Evolutionary conservation across 2,797 vertebrate genomes (phyloP).

Genomic region (Sebastes paucispinis): DNA sequence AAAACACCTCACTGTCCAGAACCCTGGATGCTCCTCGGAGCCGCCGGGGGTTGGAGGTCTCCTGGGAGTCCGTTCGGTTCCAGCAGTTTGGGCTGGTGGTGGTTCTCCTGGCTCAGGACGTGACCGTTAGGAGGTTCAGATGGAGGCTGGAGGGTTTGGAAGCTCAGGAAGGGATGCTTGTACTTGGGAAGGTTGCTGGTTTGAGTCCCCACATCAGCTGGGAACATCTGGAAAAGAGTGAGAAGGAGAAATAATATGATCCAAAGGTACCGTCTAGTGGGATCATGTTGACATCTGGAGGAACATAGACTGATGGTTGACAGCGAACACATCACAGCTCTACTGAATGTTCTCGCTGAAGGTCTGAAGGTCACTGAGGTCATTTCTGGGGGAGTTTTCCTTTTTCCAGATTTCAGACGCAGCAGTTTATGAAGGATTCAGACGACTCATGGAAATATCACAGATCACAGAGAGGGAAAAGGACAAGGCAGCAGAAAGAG

Average conservation of each 20-base stretch:
- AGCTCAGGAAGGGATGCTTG: neutral
- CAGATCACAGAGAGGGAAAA: neutral
- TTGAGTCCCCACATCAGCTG: slow-evolving; percentile 6
- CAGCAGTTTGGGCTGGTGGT: slow-evolving; percentile 15
- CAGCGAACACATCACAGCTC: too few relatives aligned
- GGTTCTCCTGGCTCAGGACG: slow-evolving; percentile 2
- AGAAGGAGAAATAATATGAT: neutral
- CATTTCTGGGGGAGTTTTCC: neutral
- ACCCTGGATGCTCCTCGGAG: slow-evolving; percentile 30
- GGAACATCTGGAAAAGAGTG: neutral
- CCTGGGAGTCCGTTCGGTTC: neutral
- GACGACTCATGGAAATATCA: neutral
- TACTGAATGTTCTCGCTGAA: too few relatives aligned
- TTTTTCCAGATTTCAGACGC: neutral
- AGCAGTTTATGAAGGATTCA: neutral
- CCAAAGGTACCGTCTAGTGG: neutral
- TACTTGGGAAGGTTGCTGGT: slow-evolving; percentile 24
- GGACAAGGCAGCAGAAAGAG: slow-evolving; percentile 2
- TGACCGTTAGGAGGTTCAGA: slow-evolving; percentile 14
- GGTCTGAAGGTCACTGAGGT: neutral
- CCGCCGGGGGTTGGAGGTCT: neutral
- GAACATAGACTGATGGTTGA: too few relatives aligned
- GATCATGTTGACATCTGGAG: neutral
- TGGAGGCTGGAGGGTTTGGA: slow-evolving; percentile 35
- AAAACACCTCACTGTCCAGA: neutral